Evolutionary conservation across 2,888 invertebrate species (phyloP), one percentile per base, ranked within the genome.

Genomic region (Diaprepes abbreviatus): DNA sequence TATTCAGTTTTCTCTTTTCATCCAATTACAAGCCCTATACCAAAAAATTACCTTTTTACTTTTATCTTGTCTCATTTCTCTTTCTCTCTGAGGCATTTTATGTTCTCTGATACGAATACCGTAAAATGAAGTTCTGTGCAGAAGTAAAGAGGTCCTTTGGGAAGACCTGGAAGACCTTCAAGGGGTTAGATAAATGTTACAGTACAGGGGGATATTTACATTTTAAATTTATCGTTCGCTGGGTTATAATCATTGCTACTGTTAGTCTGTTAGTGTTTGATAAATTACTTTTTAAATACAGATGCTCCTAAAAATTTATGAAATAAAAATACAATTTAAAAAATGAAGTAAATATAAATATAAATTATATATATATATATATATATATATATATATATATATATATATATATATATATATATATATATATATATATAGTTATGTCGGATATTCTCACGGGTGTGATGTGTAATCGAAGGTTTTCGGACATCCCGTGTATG

Each of bases 1-100:
- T 52, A 33, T 55, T 55, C n/a, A 19, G 55, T 55, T 55, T 35
- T 12, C 21, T 55, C 35, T 35, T 57, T 65, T 65, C 43, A 45
- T 45, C 57, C 35, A 45, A 65, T 57, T 58, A 58, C 57, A 48
- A 33, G 45, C 19, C 40, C 17, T n/a, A 45, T 31, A 43, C 45
- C 65, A 38, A 65, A 65, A 57, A 65, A 65, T 65, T 65, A 55
- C 55, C 55, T 55, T 55, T 55, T 55, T 55, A 65, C 65, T 65
- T 65, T 65, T 65, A 65, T 65, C 65, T 65, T 38, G 65, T 35
- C 65, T 57, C 65, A n/a, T n/a, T n/a, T n/a, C n/a, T 57, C 65
- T 65, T 65, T 60, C 60, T 60, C 60, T 54, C 58, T 48, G 40
- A 65, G 65, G 65, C 57, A 65, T 65, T 48, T 57, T 48, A 55